Evolutionary conservation across 2,113 vertebrate species (phyloP), one percentile per base, ranked within the genome.

Genomic region (Lepus americanus): DNA sequence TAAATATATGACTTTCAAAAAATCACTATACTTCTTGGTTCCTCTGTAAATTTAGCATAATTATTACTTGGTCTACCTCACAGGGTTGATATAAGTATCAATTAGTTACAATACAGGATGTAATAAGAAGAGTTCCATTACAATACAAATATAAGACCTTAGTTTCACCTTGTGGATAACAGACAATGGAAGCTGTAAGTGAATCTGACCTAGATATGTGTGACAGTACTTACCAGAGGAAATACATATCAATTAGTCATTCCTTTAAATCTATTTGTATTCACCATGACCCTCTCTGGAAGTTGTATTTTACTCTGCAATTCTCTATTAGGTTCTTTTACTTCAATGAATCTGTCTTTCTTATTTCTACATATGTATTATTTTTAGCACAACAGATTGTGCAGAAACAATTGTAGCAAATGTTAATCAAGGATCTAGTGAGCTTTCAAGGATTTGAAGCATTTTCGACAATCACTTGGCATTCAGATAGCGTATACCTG

Each of bases 251-350:
- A 70, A 25, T 22, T 69, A 33, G 66, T 80, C 25, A 70, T 89
- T 90, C 88, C 11, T 31, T 13, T 3, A 29, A 70, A 31, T 14
- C n/a, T 29, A 72, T 25, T 33, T 64, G 23, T 53, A 25, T 29
- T 94, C 22, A 87, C 33, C 53, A 83, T 64, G 51, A 80, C 23
- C 8, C 25, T 94, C 31, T 94, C 23, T 70, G 29, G 19, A 87
- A 84, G 20, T 76, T 83, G 87, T 73, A 33, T 83, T 87, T 90
- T 83, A 25, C 33, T 85, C 16, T 69, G 33, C 93, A 96, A 81
- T 70, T 84, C 25, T 63, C 20, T 76, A 39, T 53, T 64, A 74
- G 3, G 5, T 49, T 64, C 44, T 94, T 94, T 94, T 10, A 49
- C 16, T 85, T 77, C 39, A 85, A 20, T 88, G 49, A 88, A 80